Evolutionary conservation across 2,888 invertebrate genomes (phyloP), one percentile per base, ranked within the genome.

Genomic region (Drosophila anomalata): DNA sequence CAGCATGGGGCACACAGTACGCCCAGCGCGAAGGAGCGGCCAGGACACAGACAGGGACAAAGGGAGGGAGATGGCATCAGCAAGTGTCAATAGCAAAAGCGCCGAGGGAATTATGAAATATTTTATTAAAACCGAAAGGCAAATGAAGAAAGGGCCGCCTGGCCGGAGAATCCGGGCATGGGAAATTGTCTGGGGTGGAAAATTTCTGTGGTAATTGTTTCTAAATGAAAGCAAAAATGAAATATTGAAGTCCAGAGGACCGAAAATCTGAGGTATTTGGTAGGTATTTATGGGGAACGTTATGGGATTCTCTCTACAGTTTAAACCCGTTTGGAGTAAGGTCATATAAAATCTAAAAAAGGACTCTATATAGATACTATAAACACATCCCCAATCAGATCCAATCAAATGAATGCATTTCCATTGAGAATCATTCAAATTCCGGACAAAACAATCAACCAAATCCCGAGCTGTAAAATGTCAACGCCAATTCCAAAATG

Each of bases 71-170:
- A 77, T 73, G 81, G 76, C 75, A 76, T 86, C 85, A 80, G 83
- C 72, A 82, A 80, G 87, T 86, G 85, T 87, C 85, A 86, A 86
- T 86, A 78, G 80, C 87, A 87, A 87, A 76, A 83, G 72, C 76
- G 81, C 22, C 52, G 78, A 73, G 75, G 79, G 79, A 85, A 77
- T 85, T 87, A 87, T 85, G 82, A 87, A 82, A 82, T 85, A 79
- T 86, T 85, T 85, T 84, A 85, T 87, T 87, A 84, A 87, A 87
- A 84, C 74, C 77, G 83, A 85, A 65, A 77, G 79, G 60, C 61
- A 76, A 79, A 65, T 73, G 74, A 54, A 70, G 59, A 12, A 26
- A 54, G 61, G 63, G 29, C 31, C 29, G n/a, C 31, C 33, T 11
- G 12, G 51, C 11, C 11, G 0, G n/a, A 2, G 11, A 9, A 20